These are phyloP conservation scores for Colostygia pectinataria DNA, from an alignment of 2,888 invertebrate species.

Conservation along the genomic window DNA sequence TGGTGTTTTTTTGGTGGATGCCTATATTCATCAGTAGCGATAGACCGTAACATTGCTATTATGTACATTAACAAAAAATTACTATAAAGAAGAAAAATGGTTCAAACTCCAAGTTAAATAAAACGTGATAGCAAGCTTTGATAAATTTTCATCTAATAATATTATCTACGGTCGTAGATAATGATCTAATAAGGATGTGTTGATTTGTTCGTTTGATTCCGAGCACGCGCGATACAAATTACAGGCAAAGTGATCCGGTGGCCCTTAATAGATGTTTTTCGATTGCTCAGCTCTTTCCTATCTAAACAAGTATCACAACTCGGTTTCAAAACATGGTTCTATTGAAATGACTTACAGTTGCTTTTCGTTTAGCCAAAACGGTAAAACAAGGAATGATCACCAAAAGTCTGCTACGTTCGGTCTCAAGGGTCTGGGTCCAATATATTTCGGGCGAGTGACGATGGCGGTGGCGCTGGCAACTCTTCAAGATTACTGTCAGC, in stretches of 20 bases:
- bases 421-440: slow-evolving; percentile 69
- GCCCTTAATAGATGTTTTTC: slow-evolving; percentile 63
- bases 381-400: slow-evolving; percentile 53
- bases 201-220: slow-evolving; percentile 45
- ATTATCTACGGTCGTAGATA: slow-evolving; percentile 24
- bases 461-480: slow-evolving; percentile 46
- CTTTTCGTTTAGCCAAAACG: slow-evolving; percentile 24
- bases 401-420: slow-evolving; percentile 47
- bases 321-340: slow-evolving; percentile 25
- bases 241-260: slow-evolving; percentile 67
- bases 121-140: not conserved
- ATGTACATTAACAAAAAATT: too few relatives aligned
- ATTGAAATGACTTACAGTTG: slow-evolving; percentile 14
- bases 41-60: too few relatives aligned
- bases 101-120: too few relatives aligned
- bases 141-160: not conserved
- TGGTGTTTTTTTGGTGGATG: too few relatives aligned
- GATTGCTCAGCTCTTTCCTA: slow-evolving; percentile 64
- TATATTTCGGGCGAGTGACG: slow-evolving; percentile 59
- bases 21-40: too few relatives aligned
- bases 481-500: slow-evolving; percentile 74
- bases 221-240: slow-evolving; percentile 66
- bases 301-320: slow-evolving; percentile 49
- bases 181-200: slow-evolving; percentile 36
- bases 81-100: too few relatives aligned